These are phyloP conservation scores for Metacarcinus magister DNA, from an alignment of 2,888 invertebrate species.

Conservation along the genomic window DNA sequence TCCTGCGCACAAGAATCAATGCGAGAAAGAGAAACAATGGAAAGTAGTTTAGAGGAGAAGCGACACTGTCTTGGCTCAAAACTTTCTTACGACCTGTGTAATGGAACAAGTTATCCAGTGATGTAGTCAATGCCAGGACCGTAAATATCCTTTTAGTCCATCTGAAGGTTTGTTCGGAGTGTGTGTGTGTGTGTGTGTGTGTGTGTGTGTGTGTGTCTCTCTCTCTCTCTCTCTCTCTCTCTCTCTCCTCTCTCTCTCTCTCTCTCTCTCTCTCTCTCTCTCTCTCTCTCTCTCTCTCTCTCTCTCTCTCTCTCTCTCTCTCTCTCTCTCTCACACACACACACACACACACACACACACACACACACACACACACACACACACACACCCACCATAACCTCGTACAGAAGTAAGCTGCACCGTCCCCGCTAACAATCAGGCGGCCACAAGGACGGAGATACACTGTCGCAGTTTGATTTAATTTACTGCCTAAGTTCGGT, in stretches of 20 bases:
- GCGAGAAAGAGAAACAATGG: background rate
- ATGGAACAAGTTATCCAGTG: background rate
- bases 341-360: too few species aligned
- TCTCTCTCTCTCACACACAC: background rate
- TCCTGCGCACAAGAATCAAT: background rate
- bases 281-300: background rate
- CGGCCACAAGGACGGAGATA: background rate
- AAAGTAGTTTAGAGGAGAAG: background rate
- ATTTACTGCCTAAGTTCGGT: slow-evolving; percentile 3
- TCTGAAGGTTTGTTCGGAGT: background rate
- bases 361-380: too few species aligned
- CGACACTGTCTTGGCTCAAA: background rate
- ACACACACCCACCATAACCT: too few species aligned
- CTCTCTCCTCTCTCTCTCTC: too few species aligned
- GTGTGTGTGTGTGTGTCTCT: too few species aligned
- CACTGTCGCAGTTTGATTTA: background rate
- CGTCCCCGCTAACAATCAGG: background rate
- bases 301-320: slow-evolving; percentile 2
- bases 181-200: background rate
- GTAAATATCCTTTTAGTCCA: background rate
- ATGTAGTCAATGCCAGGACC: background rate
- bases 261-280: too few species aligned
- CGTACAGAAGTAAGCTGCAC: too few species aligned
- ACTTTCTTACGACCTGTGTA: background rate
- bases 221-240: too few species aligned